These are phyloP conservation scores for Mastomys natalensis DNA, from an alignment of 2,113 vertebrate species.

Conservation along the genomic window DNA sequence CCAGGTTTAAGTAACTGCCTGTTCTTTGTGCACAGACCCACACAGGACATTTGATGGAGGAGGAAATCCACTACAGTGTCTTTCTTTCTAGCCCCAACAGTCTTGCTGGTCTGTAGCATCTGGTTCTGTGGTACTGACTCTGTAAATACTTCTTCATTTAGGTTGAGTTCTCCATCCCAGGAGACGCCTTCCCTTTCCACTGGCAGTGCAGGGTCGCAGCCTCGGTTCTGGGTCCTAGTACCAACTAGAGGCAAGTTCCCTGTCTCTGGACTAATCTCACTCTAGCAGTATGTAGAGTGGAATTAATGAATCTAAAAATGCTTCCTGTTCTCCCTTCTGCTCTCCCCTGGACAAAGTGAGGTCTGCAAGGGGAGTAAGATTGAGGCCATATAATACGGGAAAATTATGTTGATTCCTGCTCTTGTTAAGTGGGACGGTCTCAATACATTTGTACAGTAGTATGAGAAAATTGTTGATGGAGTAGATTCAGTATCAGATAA, in stretches of 20 bases:
- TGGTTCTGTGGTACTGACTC: not conserved
- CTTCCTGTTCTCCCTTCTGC: not conserved
- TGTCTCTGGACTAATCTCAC: not conserved
- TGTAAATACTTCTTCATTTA: not conserved
- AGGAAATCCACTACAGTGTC: not conserved
- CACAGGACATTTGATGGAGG: not conserved
- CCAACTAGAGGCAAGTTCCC: not conserved
- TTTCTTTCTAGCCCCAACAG: not conserved
- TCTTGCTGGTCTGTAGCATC: not conserved
- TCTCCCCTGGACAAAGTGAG: not conserved
- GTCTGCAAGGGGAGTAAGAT: no score
- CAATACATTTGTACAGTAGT: not conserved
- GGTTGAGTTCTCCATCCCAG: not conserved
- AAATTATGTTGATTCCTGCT: not conserved
- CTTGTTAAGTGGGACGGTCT: not conserved
- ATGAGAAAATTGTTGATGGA: not conserved
- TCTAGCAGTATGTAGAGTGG: not conserved
- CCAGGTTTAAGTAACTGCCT: not conserved
- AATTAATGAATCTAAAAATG: not conserved
- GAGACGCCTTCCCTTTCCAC: not conserved
- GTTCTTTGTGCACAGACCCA: not conserved
- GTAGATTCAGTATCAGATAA: not conserved
- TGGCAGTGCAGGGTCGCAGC: rapidly evolving
- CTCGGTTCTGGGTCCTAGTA: not conserved
- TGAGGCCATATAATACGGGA: not conserved